Base-by-base conservation (phyloP, 2,797 vertebrate species). In the Hemibagrus guttatus region DNA sequence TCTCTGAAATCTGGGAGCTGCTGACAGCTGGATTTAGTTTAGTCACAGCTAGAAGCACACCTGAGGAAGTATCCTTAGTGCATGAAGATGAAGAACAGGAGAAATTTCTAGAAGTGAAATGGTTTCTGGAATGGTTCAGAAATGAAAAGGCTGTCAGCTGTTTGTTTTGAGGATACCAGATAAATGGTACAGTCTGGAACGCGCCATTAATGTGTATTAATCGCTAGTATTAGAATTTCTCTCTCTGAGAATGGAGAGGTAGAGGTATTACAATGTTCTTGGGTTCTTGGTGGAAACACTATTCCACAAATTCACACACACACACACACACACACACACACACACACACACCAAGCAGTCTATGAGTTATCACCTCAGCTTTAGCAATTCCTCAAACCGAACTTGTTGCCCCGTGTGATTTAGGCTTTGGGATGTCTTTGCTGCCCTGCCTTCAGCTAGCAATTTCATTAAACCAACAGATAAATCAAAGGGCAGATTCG, bases 281-380 rank as follows among this genome's bases (percentile, higher is more conserved):
- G 17, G 9, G 76, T 79, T 58, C 54, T 58, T 54, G 35, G 54
- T 59, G 28, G 6, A 58, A 59, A 52, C 28, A n/a, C 63, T n/a
- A 12, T 31, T 69, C 6, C 64, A 68, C 16, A 31, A 5, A 54
- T 17, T n/a, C 72, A 69, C 21, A 72, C 66, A 69, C 66, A 69
- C 64, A 66, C 63, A 28, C 66, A 69, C 76, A 83, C 86, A 86
- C 46, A 86, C n/a, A 82, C 12, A 35, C 61, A 61, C 66, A 84
- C 6, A 49, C 63, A 42, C 56, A 76, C 28, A 83, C 39, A 66
- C 52, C 74, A 84, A 23, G 49, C 54, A 63, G 21, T 71, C 69
- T 52, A 12, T 80, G 19, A 85, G 69, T 59, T 49, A 63, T 81
- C 23, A n/a, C 58, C 59, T 46, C 1, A 9, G 19, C 39, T 28